Percentiles rank a stretch among this genome's conserved stretches.
These are phyloP conservation scores for Parochlus steinenii DNA, from an alignment of 2,888 invertebrate genomes.

Conservation along the genomic window DNA sequence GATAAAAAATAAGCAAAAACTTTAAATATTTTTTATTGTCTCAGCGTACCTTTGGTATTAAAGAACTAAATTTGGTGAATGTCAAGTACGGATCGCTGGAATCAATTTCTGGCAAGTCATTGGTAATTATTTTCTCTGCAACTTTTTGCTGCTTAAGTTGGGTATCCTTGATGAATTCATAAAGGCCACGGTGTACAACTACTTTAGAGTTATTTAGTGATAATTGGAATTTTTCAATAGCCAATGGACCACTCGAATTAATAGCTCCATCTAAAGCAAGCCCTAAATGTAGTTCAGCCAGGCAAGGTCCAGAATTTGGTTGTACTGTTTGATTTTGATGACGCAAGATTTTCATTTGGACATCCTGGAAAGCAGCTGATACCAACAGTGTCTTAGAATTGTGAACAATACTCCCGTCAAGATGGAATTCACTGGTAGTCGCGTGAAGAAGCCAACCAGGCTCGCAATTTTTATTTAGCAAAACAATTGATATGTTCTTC, in stretches of 20 bases:
- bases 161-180: conserved; percentile 30
- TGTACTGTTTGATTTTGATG: conserved; percentile 2
- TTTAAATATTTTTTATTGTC: conserved; percentile 1
- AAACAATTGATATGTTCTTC: conserved; percentile 48
- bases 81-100: not conserved
- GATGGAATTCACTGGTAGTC: conserved; percentile 48
- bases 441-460: conserved; percentile 55
- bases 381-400: conserved; percentile 52
- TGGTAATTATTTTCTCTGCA: conserved; percentile 14
- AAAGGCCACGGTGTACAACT: conserved; percentile 33
- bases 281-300: conserved; percentile 57
- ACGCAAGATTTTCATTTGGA: conserved; percentile 17
- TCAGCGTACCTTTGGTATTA: conserved; percentile 54
- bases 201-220: conserved; percentile 32
- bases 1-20: conserved; percentile 8
- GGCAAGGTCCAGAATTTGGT: conserved; percentile 39
- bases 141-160: conserved; percentile 15
- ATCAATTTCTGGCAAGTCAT: conserved; percentile 8
- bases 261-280: conserved; percentile 60
- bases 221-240: conserved; percentile 43
- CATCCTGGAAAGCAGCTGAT: conserved; percentile 51
- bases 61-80: conserved; percentile 44
- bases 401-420: conserved; percentile 50
- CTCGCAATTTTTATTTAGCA: conserved; percentile 40
- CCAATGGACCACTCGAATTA: conserved; percentile 67